phyloP scores from a whole-genome alignment of 2,888 invertebrate genomes.

The Xylota segnis region DNA sequence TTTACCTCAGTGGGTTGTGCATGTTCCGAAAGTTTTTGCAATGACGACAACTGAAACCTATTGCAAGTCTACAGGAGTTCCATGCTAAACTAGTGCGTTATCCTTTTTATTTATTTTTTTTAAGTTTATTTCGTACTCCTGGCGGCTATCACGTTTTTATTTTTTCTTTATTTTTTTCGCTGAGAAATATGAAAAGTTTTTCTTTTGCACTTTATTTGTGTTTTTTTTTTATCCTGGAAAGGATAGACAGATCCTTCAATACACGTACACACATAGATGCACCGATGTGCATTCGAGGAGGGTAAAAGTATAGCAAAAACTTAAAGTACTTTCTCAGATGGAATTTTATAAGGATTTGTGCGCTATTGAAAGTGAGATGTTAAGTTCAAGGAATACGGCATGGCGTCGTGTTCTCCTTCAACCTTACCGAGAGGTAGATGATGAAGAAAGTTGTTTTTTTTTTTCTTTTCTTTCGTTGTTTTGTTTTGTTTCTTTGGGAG shows the following conservation, averaged over 20 bases:
- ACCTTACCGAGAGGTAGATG: neutral
- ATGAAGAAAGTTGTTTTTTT: too few species aligned
- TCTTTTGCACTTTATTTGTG: neutral
- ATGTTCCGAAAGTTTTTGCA: neutral
- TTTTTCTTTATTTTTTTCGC: neutral
- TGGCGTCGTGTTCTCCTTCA: neutral
- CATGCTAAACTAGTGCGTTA: neutral
- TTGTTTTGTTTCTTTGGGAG: too few species aligned
- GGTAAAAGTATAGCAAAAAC: neutral
- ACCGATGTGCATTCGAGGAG: neutral
- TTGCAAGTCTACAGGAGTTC: neutral
- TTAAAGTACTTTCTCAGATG: neutral
- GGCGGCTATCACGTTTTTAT: constrained; percentile 3
- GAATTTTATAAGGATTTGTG: neutral
- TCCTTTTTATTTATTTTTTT: neutral
- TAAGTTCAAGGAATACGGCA: neutral
- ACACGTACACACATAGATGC: neutral
- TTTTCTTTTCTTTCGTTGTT: too few species aligned
- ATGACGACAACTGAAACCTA: neutral
- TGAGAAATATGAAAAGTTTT: neutral
- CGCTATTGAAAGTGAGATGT: neutral
- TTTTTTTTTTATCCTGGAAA: neutral
- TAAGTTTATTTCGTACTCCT: neutral
- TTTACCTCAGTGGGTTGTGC: neutral
- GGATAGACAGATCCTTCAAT: neutral